Evolutionary conservation across 2,888 invertebrate species (phyloP), one percentile per base, ranked within the genome.

Genomic region (Caenorhabditis auriculariae): DNA sequence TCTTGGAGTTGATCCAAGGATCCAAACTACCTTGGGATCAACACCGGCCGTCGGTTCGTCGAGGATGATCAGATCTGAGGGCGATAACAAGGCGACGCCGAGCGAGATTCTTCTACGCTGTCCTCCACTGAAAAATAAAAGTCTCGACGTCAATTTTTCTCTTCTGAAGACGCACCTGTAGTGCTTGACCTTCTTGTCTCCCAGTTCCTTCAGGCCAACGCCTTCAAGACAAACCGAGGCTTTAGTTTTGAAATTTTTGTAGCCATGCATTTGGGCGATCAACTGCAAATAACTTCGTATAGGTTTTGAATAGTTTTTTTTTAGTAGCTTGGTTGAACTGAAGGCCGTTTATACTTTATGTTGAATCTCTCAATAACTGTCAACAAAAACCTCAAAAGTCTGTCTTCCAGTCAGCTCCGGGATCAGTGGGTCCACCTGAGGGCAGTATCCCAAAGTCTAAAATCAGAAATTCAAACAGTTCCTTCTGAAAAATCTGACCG

Each of bases 101-200:
- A 89, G 87, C 69, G 89, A 89, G 41, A 91, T 85, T 82, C 91
- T 91, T 57, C 91, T 83, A 80, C 87, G 88, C 83, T 90, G 91
- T 53, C 91, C 91, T 49, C 91, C 91, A 82, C 73, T 73, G 58
- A 52, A 67, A 39, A 41, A 35, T 35, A 35, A 35, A 35, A 35
- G 15, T 9, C 35, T 12, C 35, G 9, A 12, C 9, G 15, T 12
- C 12, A 9, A 35, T 35, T 12, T 35, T 35, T 35, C 35, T 15
- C 9, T 35, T 35, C 9, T 35, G 9, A 35, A 35, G 35, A 35
- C 15, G 12, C 35, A 35, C 17, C 58, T 61, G 42, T 51, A 68
- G 54, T 58, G 65, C 27, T 67, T 29, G 5, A 74, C 62, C 24
- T 69, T 51, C 49, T 76, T 79, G 55, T 77, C 63, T 6, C 66